Base-by-base conservation (phyloP, 2,888 invertebrate species). In the Drosophila parthenogenetica region DNA sequence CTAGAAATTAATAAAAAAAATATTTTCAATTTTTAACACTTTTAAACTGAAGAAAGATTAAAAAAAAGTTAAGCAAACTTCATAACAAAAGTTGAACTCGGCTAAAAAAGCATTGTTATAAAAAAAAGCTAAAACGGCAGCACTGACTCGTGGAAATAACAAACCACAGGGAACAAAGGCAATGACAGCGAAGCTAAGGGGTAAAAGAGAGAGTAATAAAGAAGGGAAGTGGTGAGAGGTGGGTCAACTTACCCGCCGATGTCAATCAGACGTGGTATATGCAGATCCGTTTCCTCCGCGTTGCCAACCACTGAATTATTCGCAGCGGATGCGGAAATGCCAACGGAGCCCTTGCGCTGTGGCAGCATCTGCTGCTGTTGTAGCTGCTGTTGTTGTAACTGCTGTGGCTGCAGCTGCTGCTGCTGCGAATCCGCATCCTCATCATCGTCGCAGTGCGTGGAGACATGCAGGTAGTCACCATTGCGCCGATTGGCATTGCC, bases 391-490 rank as follows among this genome's bases (percentile, higher is more conserved):
- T 58, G 71, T 5, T 64, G 46, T 22, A 22, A 22, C 17, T 29
- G 42, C 91, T 50, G 66, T 25, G 4, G 46, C 16, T 53, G 69
- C 5, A 64, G 49, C 19, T 29, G 43, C 91, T 46, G 65, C 25
- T 49, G 50, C 25, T 48, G 48, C 3, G 49, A 88, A 62, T 89
- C 90, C 90, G 13, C 35, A 35, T 90, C 93, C 57, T 95, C 95
- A 40, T 94, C 94, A 73, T 95, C 95, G 83, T 95, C 95, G 43
- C 90, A 90, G 62, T 91, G 90, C 32, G 94, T 94, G 43, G 96
- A 95, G 72, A 96, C 95, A 82, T 95, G 95, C 78, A 95, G 93
- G 90, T 96, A 96, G 84, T 95, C 95, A 42, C 95, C 95, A 75
- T 95, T 93, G 86, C 94, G 95, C 59, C 93, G 91, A 17, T 89